Percentiles rank a stretch among this genome's conserved stretches.
Evolutionary conservation across 1,140 invertebrate species (phyloP).

Genomic region (Hyles vespertilio): DNA sequence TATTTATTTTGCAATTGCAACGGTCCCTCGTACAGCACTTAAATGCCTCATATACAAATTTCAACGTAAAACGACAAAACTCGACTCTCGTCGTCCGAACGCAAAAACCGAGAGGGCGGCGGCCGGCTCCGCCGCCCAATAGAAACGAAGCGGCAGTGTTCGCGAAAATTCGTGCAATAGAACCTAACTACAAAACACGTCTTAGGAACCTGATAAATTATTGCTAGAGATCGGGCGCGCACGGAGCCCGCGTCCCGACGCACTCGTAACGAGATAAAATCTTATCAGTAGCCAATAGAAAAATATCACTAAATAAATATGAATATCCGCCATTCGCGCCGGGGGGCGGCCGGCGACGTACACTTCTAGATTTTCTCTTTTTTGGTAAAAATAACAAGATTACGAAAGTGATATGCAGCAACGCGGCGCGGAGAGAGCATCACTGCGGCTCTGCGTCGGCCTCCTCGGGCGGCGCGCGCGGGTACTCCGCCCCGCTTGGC

Average conservation of each 20-base stretch:
- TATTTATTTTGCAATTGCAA: conserved; percentile 74
- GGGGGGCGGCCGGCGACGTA: conserved; percentile 21
- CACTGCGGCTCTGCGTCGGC: conserved; percentile 45
- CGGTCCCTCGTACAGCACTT: conserved; percentile 73
- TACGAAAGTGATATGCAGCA: conserved; percentile 59
- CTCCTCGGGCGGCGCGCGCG: conserved; percentile 21
- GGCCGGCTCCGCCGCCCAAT: conserved; percentile 52
- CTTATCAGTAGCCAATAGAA: conserved; percentile 75
- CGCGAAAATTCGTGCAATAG: conserved; percentile 72
- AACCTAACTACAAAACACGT: conserved; percentile 74
- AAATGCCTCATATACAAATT: conserved; percentile 71
- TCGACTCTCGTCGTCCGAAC: conserved; percentile 40
- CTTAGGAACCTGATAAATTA: conserved; percentile 76
- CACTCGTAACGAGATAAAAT: conserved; percentile 64
- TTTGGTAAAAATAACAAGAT: conserved; percentile 66
- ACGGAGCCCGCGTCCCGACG: conserved; percentile 46
- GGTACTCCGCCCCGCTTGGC: conserved; percentile 12
- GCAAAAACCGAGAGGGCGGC: conserved; percentile 52
- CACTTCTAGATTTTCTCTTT: conserved; percentile 37
- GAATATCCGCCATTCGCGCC: conserved; percentile 48
- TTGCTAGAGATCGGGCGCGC: conserved; percentile 69
- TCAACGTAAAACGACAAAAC: conserved; percentile 60
- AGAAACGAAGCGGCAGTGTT: conserved; percentile 71
- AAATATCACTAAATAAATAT: conserved; percentile 75
- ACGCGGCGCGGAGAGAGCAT: conserved; percentile 29